Base-by-base conservation (phyloP, 1,140 invertebrate species). In the Hypsibius dujardini region DNA sequence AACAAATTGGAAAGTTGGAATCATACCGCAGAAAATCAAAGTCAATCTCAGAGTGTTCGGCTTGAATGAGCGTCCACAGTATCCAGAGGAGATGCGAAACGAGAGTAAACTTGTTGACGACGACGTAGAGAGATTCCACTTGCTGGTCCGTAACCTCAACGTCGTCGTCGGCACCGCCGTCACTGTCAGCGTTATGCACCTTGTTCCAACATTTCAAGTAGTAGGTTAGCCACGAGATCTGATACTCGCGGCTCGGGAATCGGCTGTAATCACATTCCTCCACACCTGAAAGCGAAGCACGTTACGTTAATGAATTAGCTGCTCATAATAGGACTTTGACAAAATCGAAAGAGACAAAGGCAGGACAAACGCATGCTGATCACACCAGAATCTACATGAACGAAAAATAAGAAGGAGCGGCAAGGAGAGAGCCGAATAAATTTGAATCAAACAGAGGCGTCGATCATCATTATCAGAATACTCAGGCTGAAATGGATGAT, bases 21-120 rank as follows among this genome's bases (percentile, higher is more conserved):
- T 47, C 84, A 82, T 84, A 96, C 89, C 84, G 83, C 71, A 92
- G 82, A 83, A 90, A 98, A 81, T 97, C 91, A 80, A 96, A 98
- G 77, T 95, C 87, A 76, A 98, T 93, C 69, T 81, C 84, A 0
- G 94, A 97, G 81, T 90, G 84, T 78, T 90, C 85, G 7, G 88
- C 87, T 80, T 97, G 94, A 67, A 95, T 86, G 1, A 97, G 81
- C 2, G 87, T 86, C 95, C 95, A 98, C 62, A 92, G 80, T 2
- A 87, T 88, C 95, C 95, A 98, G 74, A 94, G 86, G 72, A 95
- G 86, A 80, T 95, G 90, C 1, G 90, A 83, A 0, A 80, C 84
- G 71, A 92, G 79, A 28, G 87, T 83, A 79, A 91, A 88, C 79
- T 88, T 85, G 76, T 89, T 87, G 2, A 91, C 88, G 80, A 89